Conservation (phyloP, 2,888 invertebrate genomes). For the Xestia xanthographa region DNA sequence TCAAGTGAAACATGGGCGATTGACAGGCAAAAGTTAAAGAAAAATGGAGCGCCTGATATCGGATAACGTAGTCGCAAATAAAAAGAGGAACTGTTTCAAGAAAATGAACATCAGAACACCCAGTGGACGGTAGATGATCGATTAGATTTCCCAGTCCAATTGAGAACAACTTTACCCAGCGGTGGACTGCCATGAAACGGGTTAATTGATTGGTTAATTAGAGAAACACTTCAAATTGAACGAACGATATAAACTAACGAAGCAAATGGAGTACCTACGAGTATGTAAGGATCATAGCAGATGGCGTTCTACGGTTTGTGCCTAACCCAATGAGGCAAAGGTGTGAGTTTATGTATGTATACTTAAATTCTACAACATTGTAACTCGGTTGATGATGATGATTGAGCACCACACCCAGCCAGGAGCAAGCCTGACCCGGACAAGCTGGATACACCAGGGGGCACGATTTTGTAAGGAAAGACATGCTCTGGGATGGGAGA, state of each 20-base stretch:
- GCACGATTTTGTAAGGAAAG: too few species aligned
- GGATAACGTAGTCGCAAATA: conserved; percentile 5
- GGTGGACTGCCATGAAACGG: neutral
- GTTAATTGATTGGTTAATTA: conserved; percentile 9
- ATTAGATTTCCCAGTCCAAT: neutral
- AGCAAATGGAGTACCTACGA: too few species aligned
- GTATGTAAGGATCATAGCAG: too few species aligned
- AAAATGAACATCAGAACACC: conserved; percentile 1
- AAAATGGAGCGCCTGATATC: neutral
- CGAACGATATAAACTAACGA: neutral
- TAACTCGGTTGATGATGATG: too few species aligned
- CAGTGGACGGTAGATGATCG: conserved; percentile 7
- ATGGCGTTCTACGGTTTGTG: neutral
- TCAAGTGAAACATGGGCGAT: neutral
- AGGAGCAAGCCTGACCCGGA: too few species aligned
- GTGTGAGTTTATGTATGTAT: neutral
- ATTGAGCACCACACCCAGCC: too few species aligned
- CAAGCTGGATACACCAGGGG: too few species aligned
- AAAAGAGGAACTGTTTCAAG: neutral
- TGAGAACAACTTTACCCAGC: neutral
- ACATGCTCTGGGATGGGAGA: too few species aligned
- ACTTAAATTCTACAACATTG: neutral
- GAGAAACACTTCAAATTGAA: neutral
- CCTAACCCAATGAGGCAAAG: neutral
- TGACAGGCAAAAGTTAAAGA: neutral